A percentile compares a stretch with the other conserved stretches of the same genome.
Conservation (phyloP, 2,888 invertebrate genomes). For the Mongoloraphidia duomilia region DNA sequence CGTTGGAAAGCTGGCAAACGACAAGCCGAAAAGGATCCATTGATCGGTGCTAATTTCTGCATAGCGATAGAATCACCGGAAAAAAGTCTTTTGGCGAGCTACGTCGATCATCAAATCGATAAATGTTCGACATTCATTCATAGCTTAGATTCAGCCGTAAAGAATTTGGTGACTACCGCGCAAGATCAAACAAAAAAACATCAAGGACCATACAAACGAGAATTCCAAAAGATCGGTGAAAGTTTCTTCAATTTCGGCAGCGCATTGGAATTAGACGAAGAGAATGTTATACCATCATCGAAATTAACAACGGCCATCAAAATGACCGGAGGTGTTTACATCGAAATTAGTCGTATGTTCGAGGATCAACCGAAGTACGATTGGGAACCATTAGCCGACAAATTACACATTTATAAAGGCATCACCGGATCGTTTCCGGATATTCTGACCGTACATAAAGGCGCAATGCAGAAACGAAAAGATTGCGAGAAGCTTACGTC, state of each 20-base stretch:
- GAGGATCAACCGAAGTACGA: constrained; percentile 83
- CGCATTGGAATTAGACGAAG: constrained; percentile 67
- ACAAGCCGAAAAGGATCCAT: constrained; percentile 85
- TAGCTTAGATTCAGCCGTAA: constrained; percentile 77
- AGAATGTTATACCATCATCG: constrained; percentile 44
- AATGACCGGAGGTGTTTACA: constrained; percentile 77
- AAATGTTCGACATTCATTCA: constrained; percentile 68
- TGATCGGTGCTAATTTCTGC: constrained; percentile 82
- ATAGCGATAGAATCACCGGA: constrained; percentile 77
- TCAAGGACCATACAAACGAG: constrained; percentile 72
- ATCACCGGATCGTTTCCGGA: constrained; percentile 84
- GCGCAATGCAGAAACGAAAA: constrained; percentile 73
- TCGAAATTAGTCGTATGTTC: constrained; percentile 75
- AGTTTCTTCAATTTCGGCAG: constrained; percentile 73
- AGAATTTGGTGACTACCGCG: constrained; percentile 65
- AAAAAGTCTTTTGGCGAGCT: constrained; percentile 54
- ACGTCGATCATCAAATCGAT: constrained; percentile 71
- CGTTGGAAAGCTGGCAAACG: constrained; percentile 95
- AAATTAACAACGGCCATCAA: constrained; percentile 62
- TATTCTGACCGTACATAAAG: constrained; percentile 77
- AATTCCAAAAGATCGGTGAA: constrained; percentile 81
- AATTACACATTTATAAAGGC: constrained; percentile 88
- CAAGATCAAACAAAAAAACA: constrained; percentile 78
- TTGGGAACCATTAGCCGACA: constrained; percentile 83
- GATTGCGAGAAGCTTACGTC: constrained; percentile 71